Percentiles rank a stretch among this genome's conserved stretches.
Conservation (phyloP, 2,888 invertebrate species). For the Limnephilus rhombicus region DNA sequence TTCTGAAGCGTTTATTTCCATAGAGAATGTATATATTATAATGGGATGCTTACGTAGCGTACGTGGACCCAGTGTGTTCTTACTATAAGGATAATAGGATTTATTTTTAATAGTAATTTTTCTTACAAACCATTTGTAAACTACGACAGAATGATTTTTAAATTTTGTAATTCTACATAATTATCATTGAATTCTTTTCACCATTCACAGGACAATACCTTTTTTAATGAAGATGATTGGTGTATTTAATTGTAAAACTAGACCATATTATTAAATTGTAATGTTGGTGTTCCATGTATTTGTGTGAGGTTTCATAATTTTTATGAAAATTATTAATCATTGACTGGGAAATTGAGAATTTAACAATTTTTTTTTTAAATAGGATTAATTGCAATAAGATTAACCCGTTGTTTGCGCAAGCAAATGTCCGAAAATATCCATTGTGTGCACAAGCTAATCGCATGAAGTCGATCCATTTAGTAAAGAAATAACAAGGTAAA, state of each 20-base stretch:
- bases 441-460: too few relatives aligned
- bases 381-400: background rate
- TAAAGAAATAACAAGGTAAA: too few relatives aligned
- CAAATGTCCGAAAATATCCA: too few relatives aligned
- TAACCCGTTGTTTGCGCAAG: background rate
- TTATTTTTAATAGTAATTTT: background rate
- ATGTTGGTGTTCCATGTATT: background rate
- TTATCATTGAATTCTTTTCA: background rate
- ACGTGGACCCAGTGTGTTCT: too few relatives aligned
- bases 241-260: background rate
- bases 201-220: constrained; percentile 17
- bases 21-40: too few relatives aligned
- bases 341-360: background rate
- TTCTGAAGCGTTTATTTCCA: too few relatives aligned
- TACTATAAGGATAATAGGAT: too few relatives aligned
- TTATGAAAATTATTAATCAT: background rate
- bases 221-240: background rate
- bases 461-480: too few relatives aligned
- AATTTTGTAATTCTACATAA: background rate
- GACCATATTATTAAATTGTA: background rate
- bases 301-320: background rate
- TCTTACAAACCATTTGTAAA: background rate
- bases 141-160: background rate
- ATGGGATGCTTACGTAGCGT: too few relatives aligned
- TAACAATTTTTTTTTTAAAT: background rate